These are phyloP conservation scores for Tyrannus savana DNA, from an alignment of 2,113 vertebrate genomes.

Conservation along the genomic window DNA sequence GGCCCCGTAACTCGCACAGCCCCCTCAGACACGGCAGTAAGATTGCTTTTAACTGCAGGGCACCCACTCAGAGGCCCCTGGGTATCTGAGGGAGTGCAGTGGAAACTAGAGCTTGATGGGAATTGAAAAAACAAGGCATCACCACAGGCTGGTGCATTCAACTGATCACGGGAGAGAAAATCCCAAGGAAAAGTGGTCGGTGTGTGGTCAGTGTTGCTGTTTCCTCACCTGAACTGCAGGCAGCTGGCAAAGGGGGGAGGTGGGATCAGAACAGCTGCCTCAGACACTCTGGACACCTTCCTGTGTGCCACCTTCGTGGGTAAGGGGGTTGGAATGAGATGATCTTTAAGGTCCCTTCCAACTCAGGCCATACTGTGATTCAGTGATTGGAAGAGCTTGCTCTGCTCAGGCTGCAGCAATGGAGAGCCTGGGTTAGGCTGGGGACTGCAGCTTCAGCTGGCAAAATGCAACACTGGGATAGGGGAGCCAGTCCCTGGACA, in stretches of 20 bases:
- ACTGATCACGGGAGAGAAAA: not conserved
- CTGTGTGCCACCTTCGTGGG: fast-evolving
- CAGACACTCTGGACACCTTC: not conserved
- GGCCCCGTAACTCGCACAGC: not conserved
- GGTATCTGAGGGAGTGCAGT: not conserved
- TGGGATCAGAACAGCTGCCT: not conserved
- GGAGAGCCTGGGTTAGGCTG: not conserved
- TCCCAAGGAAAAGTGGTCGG: not conserved
- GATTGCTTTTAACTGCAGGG: constrained; percentile 46
- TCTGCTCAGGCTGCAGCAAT: fast-evolving
- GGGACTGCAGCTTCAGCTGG: not conserved
- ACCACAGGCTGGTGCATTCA: not conserved
- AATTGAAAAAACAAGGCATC: not conserved
- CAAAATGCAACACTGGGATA: fast-evolving
- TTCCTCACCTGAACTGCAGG: not conserved
- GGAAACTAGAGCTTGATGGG: not conserved
- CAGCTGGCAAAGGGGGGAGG: not conserved
- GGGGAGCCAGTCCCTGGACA: not conserved
- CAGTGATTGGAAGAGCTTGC: not conserved
- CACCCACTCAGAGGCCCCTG: not conserved
- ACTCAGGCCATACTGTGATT: not conserved
- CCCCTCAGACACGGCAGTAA: not conserved
- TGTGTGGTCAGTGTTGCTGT: fast-evolving
- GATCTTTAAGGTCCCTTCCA: not conserved
- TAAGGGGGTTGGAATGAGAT: not conserved